These are phyloP conservation scores for Leptopilina myrica DNA, from an alignment of 2,888 invertebrate species.

Conservation along the genomic window DNA sequence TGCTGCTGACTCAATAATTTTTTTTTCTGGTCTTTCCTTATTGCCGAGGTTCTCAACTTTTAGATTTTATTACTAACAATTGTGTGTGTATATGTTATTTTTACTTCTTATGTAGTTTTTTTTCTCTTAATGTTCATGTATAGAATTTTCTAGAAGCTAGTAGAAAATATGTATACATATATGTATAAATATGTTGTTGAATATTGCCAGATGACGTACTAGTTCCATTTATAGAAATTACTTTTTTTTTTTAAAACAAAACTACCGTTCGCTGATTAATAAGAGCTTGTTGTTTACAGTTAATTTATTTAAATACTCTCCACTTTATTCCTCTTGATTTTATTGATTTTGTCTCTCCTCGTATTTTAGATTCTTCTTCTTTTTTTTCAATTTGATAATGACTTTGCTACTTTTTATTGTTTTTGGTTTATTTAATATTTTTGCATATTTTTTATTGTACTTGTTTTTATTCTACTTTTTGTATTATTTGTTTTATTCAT, in stretches of 20 bases:
- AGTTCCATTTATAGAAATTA: constrained; percentile 12
- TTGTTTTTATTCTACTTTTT: no score
- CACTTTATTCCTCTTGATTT: not conserved
- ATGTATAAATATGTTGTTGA: not conserved
- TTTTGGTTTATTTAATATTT: no score
- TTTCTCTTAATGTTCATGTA: not conserved
- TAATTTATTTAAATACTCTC: not conserved
- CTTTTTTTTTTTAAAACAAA: not conserved
- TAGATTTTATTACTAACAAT: not conserved
- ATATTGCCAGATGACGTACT: constrained; percentile 11
- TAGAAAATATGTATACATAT: not conserved
- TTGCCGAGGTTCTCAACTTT: constrained; percentile 31
- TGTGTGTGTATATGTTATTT: no score
- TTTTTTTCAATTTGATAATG: no score
- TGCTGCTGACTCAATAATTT: constrained; percentile 50
- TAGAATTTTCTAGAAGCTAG: constrained; percentile 7
- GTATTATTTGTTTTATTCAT: no score
- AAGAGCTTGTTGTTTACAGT: not conserved
- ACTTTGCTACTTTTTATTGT: no score
- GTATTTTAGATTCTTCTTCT: no score
- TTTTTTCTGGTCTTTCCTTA: constrained; percentile 30
- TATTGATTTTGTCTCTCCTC: no score
- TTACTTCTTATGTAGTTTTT: not conserved
- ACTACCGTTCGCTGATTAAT: constrained; percentile 21
- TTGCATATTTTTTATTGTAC: no score